Percentiles rank a stretch among this genome's conserved stretches.
phyloP scores from a whole-genome alignment of 92 coral and sea anemone species.

The Scolanthus callimorphus region DNA sequence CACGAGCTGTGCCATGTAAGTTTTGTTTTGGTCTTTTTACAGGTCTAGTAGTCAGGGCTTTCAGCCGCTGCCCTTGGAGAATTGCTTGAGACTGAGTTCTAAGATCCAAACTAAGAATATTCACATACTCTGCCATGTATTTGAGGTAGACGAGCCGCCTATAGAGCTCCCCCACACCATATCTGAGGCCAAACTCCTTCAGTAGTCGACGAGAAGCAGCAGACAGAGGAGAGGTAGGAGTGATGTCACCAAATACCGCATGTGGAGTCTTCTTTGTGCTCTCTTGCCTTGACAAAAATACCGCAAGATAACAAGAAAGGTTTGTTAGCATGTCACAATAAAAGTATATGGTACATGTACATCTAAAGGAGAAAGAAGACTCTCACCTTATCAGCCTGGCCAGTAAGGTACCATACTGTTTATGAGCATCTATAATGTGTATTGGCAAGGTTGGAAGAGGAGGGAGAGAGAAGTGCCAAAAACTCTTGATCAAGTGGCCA shows the following conservation, averaged over 20 bases:
- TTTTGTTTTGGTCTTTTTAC: too few relatives aligned
- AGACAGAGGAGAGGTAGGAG: conserved; percentile 74
- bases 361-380: too few relatives aligned
- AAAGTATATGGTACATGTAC: too few relatives aligned
- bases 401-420: conserved; percentile 58
- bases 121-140: conserved; percentile 74
- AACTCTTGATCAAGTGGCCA: conserved; percentile 48
- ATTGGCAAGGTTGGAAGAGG: conserved; percentile 57
- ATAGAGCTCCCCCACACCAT: conserved; percentile 77
- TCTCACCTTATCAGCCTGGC: conserved; percentile 65
- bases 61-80: too few relatives aligned
- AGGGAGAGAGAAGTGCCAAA: conserved; percentile 69
- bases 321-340: background rate
- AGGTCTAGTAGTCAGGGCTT: too few relatives aligned
- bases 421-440: conserved; percentile 55
- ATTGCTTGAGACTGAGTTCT: too few relatives aligned
- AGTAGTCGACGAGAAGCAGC: conserved; percentile 69
- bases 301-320: background rate
- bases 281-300: conserved; percentile 40
- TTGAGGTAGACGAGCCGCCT: conserved; percentile 62
- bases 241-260: conserved; percentile 50
- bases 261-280: conserved; percentile 41
- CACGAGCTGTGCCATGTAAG: background rate
- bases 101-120: background rate
- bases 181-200: conserved; percentile 80